Conservation (phyloP, 2,113 vertebrate genomes). For the Petromus typicus region DNA sequence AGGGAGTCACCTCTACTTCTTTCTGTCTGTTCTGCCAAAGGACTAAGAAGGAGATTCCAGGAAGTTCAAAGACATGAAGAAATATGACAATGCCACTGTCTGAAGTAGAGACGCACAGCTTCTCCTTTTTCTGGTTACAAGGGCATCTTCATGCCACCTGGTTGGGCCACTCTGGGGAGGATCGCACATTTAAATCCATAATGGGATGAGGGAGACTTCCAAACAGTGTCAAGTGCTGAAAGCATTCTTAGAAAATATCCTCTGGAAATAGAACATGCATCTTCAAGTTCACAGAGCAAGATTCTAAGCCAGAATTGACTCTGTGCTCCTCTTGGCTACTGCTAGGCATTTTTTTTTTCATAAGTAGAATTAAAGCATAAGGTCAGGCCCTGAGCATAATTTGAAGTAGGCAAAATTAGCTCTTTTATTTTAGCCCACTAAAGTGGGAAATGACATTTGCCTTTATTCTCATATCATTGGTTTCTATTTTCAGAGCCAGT, state of each 20-base stretch:
- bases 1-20: neutral
- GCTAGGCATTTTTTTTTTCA: constrained; percentile 6
- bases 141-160: neutral
- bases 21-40: neutral
- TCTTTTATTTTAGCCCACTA: neutral
- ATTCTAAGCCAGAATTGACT: neutral
- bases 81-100: neutral
- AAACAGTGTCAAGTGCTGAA: neutral
- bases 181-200: neutral
- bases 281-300: neutral
- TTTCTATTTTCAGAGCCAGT: constrained; percentile 25
- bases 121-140: neutral
- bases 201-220: neutral
- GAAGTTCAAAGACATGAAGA: neutral
- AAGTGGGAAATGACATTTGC: constrained; percentile 1
- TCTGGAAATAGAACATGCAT: neutral
- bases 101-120: neutral
- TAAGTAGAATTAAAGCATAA: neutral
- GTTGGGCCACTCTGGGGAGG: neutral
- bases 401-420: constrained; percentile 24
- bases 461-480: neutral
- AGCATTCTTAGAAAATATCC: neutral
- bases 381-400: neutral
- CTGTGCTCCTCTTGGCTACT: neutral
- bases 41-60: neutral